Evolutionary conservation across 2,113 vertebrate genomes (phyloP).

Genomic region (Physeter macrocephalus): DNA sequence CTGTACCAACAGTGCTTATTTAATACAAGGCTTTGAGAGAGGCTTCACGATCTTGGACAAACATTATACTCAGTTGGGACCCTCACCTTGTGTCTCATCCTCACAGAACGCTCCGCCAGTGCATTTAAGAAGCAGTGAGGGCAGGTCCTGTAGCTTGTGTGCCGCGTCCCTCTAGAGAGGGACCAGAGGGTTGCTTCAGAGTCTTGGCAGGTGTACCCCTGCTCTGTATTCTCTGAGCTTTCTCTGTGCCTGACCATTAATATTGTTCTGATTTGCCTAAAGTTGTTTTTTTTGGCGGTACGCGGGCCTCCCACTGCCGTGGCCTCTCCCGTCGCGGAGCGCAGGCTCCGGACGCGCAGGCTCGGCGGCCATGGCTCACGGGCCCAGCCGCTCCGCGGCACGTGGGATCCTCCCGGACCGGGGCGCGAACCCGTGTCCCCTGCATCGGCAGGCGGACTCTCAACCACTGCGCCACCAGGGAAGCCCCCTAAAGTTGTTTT

Average conservation of each 20-base stretch:
- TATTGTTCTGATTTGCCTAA: not conserved
- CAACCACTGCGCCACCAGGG: too few relatives aligned
- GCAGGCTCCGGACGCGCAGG: too few relatives aligned
- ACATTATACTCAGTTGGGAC: not conserved
- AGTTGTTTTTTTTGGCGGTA: not conserved
- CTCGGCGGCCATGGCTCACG: too few relatives aligned
- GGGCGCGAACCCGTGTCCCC: too few relatives aligned
- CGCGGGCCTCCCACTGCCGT: too few relatives aligned
- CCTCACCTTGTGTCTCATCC: not conserved
- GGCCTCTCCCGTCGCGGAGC: too few relatives aligned
- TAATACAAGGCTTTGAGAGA: not conserved
- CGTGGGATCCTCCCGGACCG: too few relatives aligned
- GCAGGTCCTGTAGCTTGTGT: not conserved
- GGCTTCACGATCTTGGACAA: not conserved
- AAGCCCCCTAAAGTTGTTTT: too few relatives aligned
- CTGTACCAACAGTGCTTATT: not conserved
- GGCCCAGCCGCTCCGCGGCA: too few relatives aligned
- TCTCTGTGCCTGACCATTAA: not conserved
- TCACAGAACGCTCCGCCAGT: too few relatives aligned
- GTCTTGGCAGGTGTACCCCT: too few relatives aligned
- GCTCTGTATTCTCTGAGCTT: not conserved
- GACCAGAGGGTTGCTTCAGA: not conserved
- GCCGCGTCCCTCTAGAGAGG: not conserved
- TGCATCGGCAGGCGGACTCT: too few relatives aligned
- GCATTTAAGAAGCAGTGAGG: not conserved